Evolutionary conservation across 2,113 vertebrate species (phyloP), one percentile per base, ranked within the genome.

Genomic region (Thunnus maccoyii): DNA sequence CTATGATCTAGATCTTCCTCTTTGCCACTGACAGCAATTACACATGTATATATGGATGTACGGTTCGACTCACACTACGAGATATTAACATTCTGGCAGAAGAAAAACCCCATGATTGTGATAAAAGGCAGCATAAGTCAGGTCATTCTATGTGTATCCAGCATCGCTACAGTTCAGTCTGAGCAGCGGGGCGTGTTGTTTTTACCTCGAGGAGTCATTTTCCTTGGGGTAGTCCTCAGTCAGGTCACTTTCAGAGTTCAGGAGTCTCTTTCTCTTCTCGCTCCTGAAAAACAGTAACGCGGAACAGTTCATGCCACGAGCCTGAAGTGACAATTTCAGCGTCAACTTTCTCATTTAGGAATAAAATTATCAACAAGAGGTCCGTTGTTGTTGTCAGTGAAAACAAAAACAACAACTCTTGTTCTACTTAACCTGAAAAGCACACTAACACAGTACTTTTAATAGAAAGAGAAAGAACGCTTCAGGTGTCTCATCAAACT

Each of bases 141-240:
- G 22, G 22, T 22, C 22, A 22, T 22, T 22, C 22, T 22, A 22
- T 22, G 22, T 22, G 22, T 36, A 50, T n/a, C 14, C 30, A 71
- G 30, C 41, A 58, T 4, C 14, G 25, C 20, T 46, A 46, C 10
- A 47, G 54, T n/a, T 41, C 20, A 51, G 41, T 55, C 11, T 66
- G 9, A 8, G 17, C 25, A 55, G 14, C 13, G 30, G 67, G 1
- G 8, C 4, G 3, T 30, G 32, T 7, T 3, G 56, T 25, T 51
- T 72, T 71, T 85, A 99, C 98, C 97, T 98, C 5, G 98, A 99
- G 11, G 98, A 99, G 94, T 99, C 98, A 60, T 99, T 99, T 93
- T 99, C 98, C 93, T 99, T 99, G 82, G 98, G 98, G 87, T 99
- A 99, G 92, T 99, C 98, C 92, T 99, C 98, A 47, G 90, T 96